A percentile compares a stretch with the other conserved stretches of the same genome.
Evolutionary conservation across 2,797 vertebrate genomes (phyloP).

Genomic region (Clarias laeviceps): DNA sequence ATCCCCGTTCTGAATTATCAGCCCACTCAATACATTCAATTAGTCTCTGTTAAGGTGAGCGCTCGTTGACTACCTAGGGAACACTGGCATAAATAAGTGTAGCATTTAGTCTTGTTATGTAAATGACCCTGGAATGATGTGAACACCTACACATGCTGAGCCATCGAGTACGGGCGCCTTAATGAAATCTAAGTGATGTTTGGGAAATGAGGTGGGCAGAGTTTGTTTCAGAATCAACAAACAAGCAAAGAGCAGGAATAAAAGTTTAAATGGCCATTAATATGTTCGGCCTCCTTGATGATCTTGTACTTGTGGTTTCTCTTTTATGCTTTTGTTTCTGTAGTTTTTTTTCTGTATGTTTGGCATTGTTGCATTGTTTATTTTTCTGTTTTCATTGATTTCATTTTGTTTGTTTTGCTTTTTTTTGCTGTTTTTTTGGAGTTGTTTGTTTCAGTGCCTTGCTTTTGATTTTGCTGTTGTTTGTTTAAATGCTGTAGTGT

Average conservation of each 20-base stretch:
- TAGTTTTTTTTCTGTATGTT: neutral
- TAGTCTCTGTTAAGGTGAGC: slow-evolving; percentile 30
- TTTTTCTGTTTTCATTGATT: neutral
- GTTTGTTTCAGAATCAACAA: slow-evolving; percentile 21
- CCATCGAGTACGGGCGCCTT: slow-evolving; percentile 17
- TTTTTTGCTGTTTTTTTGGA: neutral
- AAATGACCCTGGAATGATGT: slow-evolving; percentile 27
- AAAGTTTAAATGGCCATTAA: neutral
- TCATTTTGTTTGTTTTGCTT: neutral
- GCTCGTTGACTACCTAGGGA: slow-evolving; percentile 8
- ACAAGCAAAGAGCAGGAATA: neutral
- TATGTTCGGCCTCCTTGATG: neutral
- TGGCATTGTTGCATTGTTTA: neutral
- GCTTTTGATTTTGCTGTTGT: neutral
- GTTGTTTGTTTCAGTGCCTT: neutral
- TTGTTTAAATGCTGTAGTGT: neutral
- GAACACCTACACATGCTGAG: slow-evolving; percentile 35
- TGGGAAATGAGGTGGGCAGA: slow-evolving; percentile 33
- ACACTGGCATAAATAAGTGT: slow-evolving; percentile 31
- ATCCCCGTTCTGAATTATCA: slow-evolving; percentile 9
- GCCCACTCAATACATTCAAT: slow-evolving; percentile 37
- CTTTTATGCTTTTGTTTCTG: neutral
- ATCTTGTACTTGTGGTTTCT: neutral
- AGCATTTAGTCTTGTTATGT: slow-evolving; percentile 40
- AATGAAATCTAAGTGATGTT: slow-evolving; percentile 35